These are phyloP conservation scores for Atethmia centrago DNA, from an alignment of 2,888 invertebrate genomes.

Conservation along the genomic window DNA sequence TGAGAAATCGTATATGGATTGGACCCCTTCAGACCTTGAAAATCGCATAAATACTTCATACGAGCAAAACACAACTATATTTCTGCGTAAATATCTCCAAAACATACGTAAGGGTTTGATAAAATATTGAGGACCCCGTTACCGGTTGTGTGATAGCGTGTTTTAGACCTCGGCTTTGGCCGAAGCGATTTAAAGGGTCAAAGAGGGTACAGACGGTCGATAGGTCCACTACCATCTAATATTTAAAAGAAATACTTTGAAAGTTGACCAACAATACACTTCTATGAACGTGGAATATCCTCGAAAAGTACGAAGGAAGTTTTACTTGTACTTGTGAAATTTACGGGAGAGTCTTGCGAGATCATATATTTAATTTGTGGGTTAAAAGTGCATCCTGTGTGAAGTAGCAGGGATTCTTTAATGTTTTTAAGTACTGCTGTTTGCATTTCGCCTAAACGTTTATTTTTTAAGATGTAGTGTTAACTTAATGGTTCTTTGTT, in stretches of 20 bases:
- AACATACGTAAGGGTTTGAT: slow-evolving; percentile 44
- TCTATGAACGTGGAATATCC: slow-evolving; percentile 19
- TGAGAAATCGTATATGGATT: background rate
- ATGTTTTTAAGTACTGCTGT: slow-evolving; percentile 18
- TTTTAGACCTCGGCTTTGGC: slow-evolving; percentile 38
- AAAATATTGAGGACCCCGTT: slow-evolving; percentile 43
- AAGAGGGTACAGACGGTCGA: slow-evolving; percentile 42
- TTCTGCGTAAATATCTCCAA: slow-evolving; percentile 29
- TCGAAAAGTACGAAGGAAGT: slow-evolving; percentile 5
- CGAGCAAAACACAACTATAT: slow-evolving; percentile 8
- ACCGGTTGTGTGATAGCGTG: slow-evolving; percentile 39
- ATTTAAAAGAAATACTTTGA: slow-evolving; percentile 54
- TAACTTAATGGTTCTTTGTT: background rate
- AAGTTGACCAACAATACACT: slow-evolving; percentile 35
- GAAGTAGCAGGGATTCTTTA: slow-evolving; percentile 17
- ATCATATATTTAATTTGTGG: slow-evolving; percentile 33
- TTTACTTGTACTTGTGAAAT: slow-evolving; percentile 21
- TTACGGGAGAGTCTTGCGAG: background rate
- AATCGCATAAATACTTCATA: slow-evolving; percentile 6
- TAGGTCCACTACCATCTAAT: slow-evolving; percentile 52
- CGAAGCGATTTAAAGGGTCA: slow-evolving; percentile 63
- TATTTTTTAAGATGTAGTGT: background rate
- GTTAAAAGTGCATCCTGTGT: slow-evolving; percentile 37
- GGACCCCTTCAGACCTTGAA: background rate
- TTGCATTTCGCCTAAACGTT: slow-evolving; percentile 11